Percentiles rank a stretch among this genome's conserved stretches.
These are phyloP conservation scores for Euzetes globulus DNA, from an alignment of 2,888 invertebrate species.

Conservation along the genomic window DNA sequence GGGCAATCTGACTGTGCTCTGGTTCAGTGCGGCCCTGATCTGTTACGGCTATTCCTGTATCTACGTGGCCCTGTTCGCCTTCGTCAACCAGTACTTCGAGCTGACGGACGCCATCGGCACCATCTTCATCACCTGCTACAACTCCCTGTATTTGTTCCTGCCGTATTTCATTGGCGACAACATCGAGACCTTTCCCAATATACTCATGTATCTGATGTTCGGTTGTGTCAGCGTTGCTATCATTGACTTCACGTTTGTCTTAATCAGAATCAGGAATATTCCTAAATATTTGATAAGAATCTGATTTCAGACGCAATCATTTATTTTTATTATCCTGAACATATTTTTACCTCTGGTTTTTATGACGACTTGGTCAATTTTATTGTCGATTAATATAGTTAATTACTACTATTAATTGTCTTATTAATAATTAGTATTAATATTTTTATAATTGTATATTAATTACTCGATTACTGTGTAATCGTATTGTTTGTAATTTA, in stretches of 20 bases:
- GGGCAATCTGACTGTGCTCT: neutral
- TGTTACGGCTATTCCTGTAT: constrained; percentile 26
- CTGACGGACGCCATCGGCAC: neutral
- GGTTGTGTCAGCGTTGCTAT: neutral
- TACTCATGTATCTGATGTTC: neutral
- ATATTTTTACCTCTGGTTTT: too few relatives aligned
- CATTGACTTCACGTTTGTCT: neutral
- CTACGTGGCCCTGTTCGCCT: neutral
- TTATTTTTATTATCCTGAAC: too few relatives aligned
- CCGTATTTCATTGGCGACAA: neutral
- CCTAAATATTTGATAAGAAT: neutral
- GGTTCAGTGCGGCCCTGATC: neutral
- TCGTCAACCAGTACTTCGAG: neutral
- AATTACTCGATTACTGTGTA: too few relatives aligned
- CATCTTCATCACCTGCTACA: neutral
- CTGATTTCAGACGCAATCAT: too few relatives aligned
- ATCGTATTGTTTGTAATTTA: too few relatives aligned
- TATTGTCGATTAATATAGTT: too few relatives aligned
- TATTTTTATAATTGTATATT: too few relatives aligned
- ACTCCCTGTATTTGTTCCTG: neutral
- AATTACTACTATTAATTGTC: too few relatives aligned
- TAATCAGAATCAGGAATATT: neutral
- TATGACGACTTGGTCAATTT: too few relatives aligned
- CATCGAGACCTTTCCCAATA: neutral
- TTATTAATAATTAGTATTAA: too few relatives aligned